phyloP scores from a whole-genome alignment of 2,113 vertebrate species.

The Otus sunia region DNA sequence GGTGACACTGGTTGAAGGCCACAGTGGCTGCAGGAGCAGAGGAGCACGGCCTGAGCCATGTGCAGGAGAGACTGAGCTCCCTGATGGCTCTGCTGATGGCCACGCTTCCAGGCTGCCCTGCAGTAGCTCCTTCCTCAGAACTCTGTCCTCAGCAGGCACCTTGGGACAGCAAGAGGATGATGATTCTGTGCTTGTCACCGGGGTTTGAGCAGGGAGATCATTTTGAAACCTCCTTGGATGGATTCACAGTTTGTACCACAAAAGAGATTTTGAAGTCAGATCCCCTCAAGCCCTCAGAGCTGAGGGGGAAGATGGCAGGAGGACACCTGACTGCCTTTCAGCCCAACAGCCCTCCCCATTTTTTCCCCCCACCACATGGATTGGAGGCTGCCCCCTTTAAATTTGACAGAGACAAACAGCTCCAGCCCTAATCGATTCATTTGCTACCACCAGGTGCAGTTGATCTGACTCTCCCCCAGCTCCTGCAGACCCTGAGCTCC shows the following conservation, averaged over 20 bases:
- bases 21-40: not conserved
- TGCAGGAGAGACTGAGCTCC: not conserved
- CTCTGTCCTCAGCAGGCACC: not conserved
- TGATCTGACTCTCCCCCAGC: not conserved
- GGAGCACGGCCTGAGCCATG: not conserved
- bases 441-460: not conserved
- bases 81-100: not conserved
- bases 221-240: not conserved
- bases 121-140: not conserved
- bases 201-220: not conserved
- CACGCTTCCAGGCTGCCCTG: not conserved
- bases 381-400: not conserved
- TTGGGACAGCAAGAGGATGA: not conserved
- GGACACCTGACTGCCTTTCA: not conserved
- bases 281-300: not conserved
- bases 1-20: not conserved
- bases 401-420: not conserved
- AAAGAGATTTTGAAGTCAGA: not conserved
- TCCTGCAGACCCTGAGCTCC: not conserved
- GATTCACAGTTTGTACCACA: not conserved
- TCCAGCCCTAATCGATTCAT: not conserved
- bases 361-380: too few species aligned
- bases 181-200: not conserved
- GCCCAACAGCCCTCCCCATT: accelerated
- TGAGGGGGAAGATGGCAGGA: not conserved